A percentile compares a stretch with the other conserved stretches of the same genome.
These are phyloP conservation scores for Corythoichthys intestinalis DNA, from an alignment of 2,113 vertebrate species.

Conservation along the genomic window DNA sequence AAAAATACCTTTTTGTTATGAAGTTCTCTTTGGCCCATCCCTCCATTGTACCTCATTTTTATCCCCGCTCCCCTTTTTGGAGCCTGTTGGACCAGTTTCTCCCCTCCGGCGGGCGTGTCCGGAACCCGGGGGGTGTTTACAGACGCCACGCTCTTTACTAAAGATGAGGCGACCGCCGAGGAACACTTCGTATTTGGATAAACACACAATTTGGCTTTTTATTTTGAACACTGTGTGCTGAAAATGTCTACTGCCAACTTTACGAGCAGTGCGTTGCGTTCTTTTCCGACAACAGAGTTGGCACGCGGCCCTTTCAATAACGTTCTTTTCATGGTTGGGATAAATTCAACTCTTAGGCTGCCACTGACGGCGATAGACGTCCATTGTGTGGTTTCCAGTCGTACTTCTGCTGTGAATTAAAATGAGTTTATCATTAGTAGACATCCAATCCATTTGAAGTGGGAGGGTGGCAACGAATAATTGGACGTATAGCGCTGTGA, in stretches of 20 bases:
- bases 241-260: not conserved
- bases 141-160: conserved; percentile 12
- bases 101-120: conserved; percentile 36
- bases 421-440: no score
- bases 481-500: no score
- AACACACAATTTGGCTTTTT: not conserved
- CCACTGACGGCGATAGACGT: no score
- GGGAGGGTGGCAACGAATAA: no score
- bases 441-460: no score
- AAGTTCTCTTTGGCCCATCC: not conserved
- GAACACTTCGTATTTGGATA: conserved; percentile 9
- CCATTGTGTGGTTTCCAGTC: no score
- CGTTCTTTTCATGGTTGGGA: no score
- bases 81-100: conserved; percentile 62
- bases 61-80: conserved; percentile 24
- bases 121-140: conserved; percentile 25
- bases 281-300: not conserved
- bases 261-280: not conserved
- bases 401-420: no score
- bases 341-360: no score
- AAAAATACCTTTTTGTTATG: no score
- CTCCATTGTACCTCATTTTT: conserved; percentile 12
- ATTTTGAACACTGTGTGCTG: conserved; percentile 1
- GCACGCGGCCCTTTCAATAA: not conserved
- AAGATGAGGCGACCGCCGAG: conserved; percentile 10